Conservation (phyloP, 2,113 vertebrate genomes). For the Cololabis saira region DNA sequence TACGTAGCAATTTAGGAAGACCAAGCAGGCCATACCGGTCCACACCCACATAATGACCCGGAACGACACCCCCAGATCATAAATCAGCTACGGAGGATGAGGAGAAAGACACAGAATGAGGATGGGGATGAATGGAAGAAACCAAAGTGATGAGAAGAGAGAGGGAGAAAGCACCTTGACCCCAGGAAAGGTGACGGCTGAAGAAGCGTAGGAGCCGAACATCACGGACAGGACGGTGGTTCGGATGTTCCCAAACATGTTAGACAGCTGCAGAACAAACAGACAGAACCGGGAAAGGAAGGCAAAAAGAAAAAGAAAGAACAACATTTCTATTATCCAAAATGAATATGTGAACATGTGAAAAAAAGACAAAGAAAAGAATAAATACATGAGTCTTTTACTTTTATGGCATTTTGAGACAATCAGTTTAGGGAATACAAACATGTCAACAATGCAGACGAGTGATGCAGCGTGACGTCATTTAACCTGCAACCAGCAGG, state of each 20-base stretch:
- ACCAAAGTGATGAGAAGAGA: background rate
- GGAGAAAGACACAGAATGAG: background rate
- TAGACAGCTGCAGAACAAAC: constrained; percentile 62
- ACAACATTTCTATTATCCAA: too few relatives aligned
- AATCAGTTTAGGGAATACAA: too few relatives aligned
- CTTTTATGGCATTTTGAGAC: too few relatives aligned
- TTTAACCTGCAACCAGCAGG: background rate
- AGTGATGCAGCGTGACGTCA: too few relatives aligned
- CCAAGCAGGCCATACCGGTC: constrained; percentile 84
- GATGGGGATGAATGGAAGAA: background rate
- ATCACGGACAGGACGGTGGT: constrained; percentile 77
- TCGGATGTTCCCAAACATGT: constrained; percentile 79
- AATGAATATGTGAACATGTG: too few relatives aligned
- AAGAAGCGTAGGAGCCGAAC: constrained; percentile 80
- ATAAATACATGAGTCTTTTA: too few relatives aligned
- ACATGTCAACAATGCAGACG: too few relatives aligned
- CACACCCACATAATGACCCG: constrained; percentile 86
- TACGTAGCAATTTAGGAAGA: constrained; percentile 88
- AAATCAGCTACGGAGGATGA: constrained; percentile 82
- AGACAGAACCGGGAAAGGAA: background rate
- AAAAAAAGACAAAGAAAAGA: too few relatives aligned
- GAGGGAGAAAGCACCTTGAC: constrained; percentile 64
- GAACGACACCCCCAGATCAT: constrained; percentile 85
- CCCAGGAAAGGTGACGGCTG: constrained; percentile 77
- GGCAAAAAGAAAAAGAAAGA: background rate